Evolutionary conservation across 2,113 vertebrate species (phyloP).

Genomic region (Pyxicephalus adspersus): DNA sequence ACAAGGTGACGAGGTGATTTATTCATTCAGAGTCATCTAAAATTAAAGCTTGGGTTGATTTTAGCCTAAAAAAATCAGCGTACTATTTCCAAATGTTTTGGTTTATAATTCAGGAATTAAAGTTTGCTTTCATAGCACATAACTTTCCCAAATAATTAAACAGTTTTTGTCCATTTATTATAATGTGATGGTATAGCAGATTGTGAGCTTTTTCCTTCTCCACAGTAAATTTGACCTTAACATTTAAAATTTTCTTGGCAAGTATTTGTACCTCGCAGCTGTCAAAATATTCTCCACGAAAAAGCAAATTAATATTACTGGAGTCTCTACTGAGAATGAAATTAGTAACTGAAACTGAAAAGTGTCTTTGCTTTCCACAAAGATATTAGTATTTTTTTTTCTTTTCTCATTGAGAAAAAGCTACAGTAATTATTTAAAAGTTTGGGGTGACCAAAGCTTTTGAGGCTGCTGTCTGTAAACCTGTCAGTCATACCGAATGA

Average conservation of each 20-base stretch:
- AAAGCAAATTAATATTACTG: slow-evolving; percentile 2
- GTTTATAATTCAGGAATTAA: too few species aligned
- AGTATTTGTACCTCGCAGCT: slow-evolving; percentile 17
- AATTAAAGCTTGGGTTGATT: too few species aligned
- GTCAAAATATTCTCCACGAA: slow-evolving; percentile 39
- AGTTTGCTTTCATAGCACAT: too few species aligned
- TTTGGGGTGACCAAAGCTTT: neutral
- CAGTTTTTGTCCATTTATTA: neutral
- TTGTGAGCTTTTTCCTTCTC: neutral
- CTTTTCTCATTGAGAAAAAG: too few species aligned
- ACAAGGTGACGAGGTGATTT: too few species aligned
- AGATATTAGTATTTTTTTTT: too few species aligned
- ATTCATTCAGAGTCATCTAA: too few species aligned
- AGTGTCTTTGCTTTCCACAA: neutral
- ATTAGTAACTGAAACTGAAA: neutral
- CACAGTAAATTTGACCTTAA: slow-evolving; percentile 18
- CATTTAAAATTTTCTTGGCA: slow-evolving; percentile 27
- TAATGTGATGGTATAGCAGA: neutral
- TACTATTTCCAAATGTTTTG: too few species aligned
- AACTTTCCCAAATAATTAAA: neutral
- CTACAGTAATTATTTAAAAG: too few species aligned
- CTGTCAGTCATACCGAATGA: too few species aligned
- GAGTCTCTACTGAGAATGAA: neutral
- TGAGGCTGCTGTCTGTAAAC: neutral
- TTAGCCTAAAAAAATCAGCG: too few species aligned